These are phyloP conservation scores for Tamias sibiricus DNA, from an alignment of 2,113 vertebrate genomes.

Conservation along the genomic window DNA sequence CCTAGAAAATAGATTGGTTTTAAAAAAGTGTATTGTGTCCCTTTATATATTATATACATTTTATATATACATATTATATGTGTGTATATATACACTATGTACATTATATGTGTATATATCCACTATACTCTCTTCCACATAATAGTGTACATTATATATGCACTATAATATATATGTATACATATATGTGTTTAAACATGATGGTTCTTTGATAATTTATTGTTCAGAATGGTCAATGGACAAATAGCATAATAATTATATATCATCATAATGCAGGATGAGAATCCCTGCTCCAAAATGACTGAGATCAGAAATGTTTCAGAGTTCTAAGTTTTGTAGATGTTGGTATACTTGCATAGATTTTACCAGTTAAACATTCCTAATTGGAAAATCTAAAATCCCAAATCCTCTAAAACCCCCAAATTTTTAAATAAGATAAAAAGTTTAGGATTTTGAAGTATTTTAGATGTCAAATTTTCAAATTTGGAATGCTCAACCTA, in stretches of 20 bases:
- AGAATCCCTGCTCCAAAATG: not conserved
- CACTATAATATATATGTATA: not conserved
- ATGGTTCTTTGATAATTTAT: slow-evolving; percentile 1
- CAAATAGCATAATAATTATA: not conserved
- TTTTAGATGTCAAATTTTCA: not conserved
- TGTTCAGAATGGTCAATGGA: not conserved
- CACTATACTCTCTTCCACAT: too few relatives aligned
- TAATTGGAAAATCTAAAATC: not conserved
- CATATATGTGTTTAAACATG: not conserved
- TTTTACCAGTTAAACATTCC: not conserved
- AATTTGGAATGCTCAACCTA: too few relatives aligned
- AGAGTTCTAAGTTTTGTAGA: not conserved
- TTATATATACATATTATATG: too few relatives aligned
- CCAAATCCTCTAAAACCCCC: not conserved
- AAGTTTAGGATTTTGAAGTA: not conserved
- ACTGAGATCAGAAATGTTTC: not conserved
- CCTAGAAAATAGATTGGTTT: not conserved
- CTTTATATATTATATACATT: not conserved
- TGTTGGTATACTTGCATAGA: not conserved
- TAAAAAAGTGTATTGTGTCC: not conserved
- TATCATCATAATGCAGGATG: not conserved
- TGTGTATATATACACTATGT: too few relatives aligned
- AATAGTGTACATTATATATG: too few relatives aligned
- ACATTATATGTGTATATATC: too few relatives aligned
- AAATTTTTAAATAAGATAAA: not conserved